These are phyloP conservation scores for Notoglanidium macrostoma DNA, from an alignment of 2,797 vertebrate genomes.

Conservation along the genomic window DNA sequence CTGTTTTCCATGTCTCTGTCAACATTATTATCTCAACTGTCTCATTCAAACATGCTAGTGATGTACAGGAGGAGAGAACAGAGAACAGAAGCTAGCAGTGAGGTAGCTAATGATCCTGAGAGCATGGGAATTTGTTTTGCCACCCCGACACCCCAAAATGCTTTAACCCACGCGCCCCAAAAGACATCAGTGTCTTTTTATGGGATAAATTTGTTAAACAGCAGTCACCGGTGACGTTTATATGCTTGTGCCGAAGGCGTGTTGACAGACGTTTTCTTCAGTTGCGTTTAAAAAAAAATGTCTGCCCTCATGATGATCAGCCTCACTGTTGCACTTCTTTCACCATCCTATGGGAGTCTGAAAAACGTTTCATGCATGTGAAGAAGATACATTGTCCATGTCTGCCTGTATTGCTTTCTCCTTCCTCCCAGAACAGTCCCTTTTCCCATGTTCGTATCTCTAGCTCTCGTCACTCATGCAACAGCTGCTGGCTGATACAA, in stretches of 20 bases:
- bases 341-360: background rate
- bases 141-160: background rate
- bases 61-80: background rate
- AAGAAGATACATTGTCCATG: constrained; percentile 1
- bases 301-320: background rate
- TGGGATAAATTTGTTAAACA: background rate
- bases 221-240: background rate
- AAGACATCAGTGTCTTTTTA: background rate
- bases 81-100: background rate
- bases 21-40: background rate
- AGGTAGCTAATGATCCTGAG: background rate
- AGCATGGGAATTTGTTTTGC: background rate
- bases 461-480: constrained; percentile 83
- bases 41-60: background rate
- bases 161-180: background rate
- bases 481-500: constrained; percentile 89
- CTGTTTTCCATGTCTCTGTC: background rate
- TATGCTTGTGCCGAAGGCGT: background rate
- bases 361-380: background rate
- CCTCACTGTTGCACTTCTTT: background rate
- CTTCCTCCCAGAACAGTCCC: background rate
- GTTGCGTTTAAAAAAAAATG: background rate
- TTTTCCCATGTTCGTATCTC: constrained; percentile 85
- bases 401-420: background rate
- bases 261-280: background rate